Base-by-base conservation (phyloP, 1,140 invertebrate species). In the Neelides sp. region DNA sequence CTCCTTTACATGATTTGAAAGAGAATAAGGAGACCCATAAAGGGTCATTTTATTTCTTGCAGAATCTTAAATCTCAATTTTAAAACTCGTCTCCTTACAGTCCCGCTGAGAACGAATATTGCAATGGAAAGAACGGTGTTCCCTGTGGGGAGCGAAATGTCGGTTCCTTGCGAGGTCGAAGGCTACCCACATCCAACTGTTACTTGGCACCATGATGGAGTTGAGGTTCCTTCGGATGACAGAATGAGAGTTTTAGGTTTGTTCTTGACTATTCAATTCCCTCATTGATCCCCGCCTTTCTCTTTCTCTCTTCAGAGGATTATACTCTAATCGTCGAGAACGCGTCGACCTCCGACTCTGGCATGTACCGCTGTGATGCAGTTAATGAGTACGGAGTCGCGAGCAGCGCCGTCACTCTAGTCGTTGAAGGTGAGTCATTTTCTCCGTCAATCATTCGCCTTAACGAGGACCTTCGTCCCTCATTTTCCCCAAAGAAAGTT, bases 321-420 rank as follows among this genome's bases (percentile, higher is more conserved):
- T 24, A 48, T 40, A 41, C 42, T 15, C 65, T 91, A 50, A 70
- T 75, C 1, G 78, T 92, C 44, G 64, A 65, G 8, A 68, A 76
- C 48, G 74, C 79, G 3, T 75, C 70, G 15, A 63, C 68, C 17
- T 73, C 71, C 20, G 86, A 91, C 64, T 75, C 79, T 15, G 87
- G 85, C 17, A 69, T 67, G 43, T 93, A 93, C 64, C 74, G 73
- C 34, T 91, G 87, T 64, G 76, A 80, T 59, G 88, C 84, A 2
- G 64, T 68, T 28, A 90, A 91, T 67, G 66, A 72, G 0, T 80
- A 78, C 64, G 78, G 73, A 22, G 74, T 71, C 23, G 70, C 75
- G 44, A 72, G 70, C 20, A 75, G 76, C 61, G 72, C 73, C 27
- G 69, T 81, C 5, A 68, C 72, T 37, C 77, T 89, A 57, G 70